phyloP scores from a whole-genome alignment of 2,113 vertebrate species.

The Loxodonta africana region DNA sequence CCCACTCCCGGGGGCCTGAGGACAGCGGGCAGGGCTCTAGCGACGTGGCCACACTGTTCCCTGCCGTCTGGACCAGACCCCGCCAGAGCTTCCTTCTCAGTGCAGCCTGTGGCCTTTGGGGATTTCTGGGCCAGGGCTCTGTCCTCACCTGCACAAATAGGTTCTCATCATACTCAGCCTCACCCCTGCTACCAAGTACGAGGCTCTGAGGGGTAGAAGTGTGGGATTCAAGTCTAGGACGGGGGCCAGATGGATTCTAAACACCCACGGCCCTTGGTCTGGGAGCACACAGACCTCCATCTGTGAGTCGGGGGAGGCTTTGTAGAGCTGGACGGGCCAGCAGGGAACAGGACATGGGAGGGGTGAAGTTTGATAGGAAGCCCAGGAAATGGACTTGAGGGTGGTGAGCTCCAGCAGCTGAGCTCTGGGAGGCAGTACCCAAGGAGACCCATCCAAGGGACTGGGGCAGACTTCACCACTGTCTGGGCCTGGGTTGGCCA shows the following conservation, averaged over 20 bases:
- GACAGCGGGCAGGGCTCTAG: neutral
- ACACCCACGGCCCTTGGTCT: too few relatives aligned
- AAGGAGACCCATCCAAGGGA: neutral
- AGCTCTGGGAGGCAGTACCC: rapidly evolving
- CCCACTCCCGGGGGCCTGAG: neutral
- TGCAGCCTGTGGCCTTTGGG: rapidly evolving
- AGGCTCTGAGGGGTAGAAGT: neutral
- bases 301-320: rapidly evolving
- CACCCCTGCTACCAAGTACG: rapidly evolving
- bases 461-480: neutral
- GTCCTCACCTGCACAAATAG: rapidly evolving
- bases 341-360: rapidly evolving
- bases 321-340: neutral
- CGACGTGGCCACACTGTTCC: rapidly evolving
- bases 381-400: rapidly evolving
- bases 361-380: rapidly evolving
- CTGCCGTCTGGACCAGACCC: rapidly evolving
- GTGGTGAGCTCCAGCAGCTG: rapidly evolving
- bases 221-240: rapidly evolving
- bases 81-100: rapidly evolving
- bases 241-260: rapidly evolving
- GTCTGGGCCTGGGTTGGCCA: neutral
- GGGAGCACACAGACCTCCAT: neutral
- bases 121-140: neutral
- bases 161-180: rapidly evolving